Evolutionary conservation across 2,797 vertebrate species (phyloP).

Genomic region (Pelochelys cantorii): DNA sequence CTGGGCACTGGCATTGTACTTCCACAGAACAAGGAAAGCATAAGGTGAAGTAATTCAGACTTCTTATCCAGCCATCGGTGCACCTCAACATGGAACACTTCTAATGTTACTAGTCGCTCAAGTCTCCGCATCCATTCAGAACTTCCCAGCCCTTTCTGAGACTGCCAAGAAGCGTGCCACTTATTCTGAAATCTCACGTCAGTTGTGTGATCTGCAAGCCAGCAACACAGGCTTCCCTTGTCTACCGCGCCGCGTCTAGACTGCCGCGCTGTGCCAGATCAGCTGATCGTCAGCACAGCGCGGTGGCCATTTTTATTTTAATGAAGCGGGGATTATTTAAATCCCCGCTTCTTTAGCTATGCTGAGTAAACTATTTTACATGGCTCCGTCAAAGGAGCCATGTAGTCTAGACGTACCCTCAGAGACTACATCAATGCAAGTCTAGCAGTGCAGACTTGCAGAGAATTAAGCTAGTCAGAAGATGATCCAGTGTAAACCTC

Average conservation of each 20-base stretch:
- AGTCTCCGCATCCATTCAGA: neutral
- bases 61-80: neutral
- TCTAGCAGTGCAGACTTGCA: neutral
- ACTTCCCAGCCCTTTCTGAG: neutral
- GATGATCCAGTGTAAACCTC: neutral
- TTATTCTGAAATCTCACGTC: slow-evolving; percentile 18
- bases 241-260: too few species aligned
- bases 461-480: neutral
- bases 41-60: slow-evolving; percentile 34
- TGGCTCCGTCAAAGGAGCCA: too few species aligned
- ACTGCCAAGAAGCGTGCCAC: slow-evolving; percentile 23
- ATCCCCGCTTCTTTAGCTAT: too few species aligned
- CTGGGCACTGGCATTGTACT: slow-evolving; percentile 1
- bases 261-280: too few species aligned
- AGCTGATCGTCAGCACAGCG: too few species aligned
- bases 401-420: too few species aligned
- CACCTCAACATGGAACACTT: slow-evolving; percentile 13
- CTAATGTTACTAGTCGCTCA: neutral
- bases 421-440: neutral
- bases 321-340: too few species aligned
- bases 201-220: neutral
- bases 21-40: slow-evolving; percentile 29
- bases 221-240: neutral
- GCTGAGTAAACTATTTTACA: too few species aligned
- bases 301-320: too few species aligned